Evolutionary conservation across 2,888 invertebrate species (phyloP).

Genomic region (Caenorhabditis uteleia): DNA sequence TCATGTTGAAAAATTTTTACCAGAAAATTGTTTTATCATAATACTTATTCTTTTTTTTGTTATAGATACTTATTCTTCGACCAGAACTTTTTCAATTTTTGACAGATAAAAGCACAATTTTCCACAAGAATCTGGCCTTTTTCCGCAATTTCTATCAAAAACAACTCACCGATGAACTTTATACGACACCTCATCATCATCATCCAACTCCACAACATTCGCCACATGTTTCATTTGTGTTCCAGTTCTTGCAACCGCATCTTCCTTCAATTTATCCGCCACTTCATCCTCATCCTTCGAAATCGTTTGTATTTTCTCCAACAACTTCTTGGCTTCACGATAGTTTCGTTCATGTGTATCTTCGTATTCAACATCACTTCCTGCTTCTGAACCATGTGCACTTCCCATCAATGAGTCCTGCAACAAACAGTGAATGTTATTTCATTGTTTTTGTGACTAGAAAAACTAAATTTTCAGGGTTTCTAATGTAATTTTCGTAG

Average conservation of each 20-base stretch:
- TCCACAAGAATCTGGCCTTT: background rate
- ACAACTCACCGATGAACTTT: slow-evolving; percentile 48
- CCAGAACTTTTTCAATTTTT: too few relatives aligned
- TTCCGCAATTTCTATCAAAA: background rate
- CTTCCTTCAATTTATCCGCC: slow-evolving; percentile 45
- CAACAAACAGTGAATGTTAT: background rate
- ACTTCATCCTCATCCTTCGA: slow-evolving; percentile 37
- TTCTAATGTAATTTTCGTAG: background rate
- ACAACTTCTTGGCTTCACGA: slow-evolving; percentile 58
- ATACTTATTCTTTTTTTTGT: too few relatives aligned
- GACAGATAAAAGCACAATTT: too few relatives aligned
- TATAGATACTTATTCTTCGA: too few relatives aligned
- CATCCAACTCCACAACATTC: slow-evolving; percentile 44
- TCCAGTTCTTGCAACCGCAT: slow-evolving; percentile 48
- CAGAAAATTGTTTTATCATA: too few relatives aligned
- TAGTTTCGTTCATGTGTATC: slow-evolving; percentile 57
- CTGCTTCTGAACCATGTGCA: slow-evolving; percentile 30
- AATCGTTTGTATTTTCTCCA: slow-evolving; percentile 48
- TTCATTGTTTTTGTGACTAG: background rate
- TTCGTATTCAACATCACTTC: slow-evolving; percentile 57
- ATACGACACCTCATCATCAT: slow-evolving; percentile 50
- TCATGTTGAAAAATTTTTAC: too few relatives aligned
- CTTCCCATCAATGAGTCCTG: slow-evolving; percentile 42
- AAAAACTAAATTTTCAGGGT: slow-evolving; percentile 1
- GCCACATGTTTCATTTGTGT: slow-evolving; percentile 53